These are phyloP conservation scores for Rhabditophanes sp. DNA, from an alignment of 2,888 invertebrate species.

Conservation along the genomic window DNA sequence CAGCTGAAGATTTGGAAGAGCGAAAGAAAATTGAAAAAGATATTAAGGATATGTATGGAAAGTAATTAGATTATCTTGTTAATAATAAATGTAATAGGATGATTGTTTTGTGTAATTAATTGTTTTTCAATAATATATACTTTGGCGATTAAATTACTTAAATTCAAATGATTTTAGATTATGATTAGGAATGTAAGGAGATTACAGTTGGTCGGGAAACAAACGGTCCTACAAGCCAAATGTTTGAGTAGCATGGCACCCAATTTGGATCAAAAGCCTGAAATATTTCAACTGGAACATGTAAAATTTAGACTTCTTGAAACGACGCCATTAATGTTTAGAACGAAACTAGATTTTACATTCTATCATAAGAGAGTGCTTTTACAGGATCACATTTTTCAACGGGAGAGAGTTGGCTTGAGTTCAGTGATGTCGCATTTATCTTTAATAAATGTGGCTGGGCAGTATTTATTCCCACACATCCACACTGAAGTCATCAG, in stretches of 20 bases:
- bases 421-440: slow-evolving; percentile 25
- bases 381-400: slow-evolving; percentile 33
- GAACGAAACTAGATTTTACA: slow-evolving; percentile 33
- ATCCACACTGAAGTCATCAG: slow-evolving; percentile 25
- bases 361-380: slow-evolving; percentile 38
- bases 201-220: too few species aligned
- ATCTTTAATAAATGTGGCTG: slow-evolving; percentile 20
- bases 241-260: neutral
- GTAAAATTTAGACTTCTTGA: slow-evolving; percentile 13
- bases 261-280: slow-evolving; percentile 16
- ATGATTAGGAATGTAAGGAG: too few species aligned
- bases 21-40: slow-evolving; percentile 10
- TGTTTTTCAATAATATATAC: too few species aligned
- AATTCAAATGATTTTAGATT: too few species aligned
- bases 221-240: slow-evolving; percentile 1
- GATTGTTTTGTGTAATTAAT: slow-evolving; percentile 4
- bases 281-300: slow-evolving; percentile 35
- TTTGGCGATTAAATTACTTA: too few species aligned
- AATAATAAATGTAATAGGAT: slow-evolving; percentile 3
- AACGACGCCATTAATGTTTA: slow-evolving; percentile 38
- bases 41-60: slow-evolving; percentile 8
- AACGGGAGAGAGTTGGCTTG: slow-evolving; percentile 18
- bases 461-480: slow-evolving; percentile 23
- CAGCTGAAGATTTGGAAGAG: slow-evolving; percentile 16
- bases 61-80: slow-evolving; percentile 6